phyloP scores from a whole-genome alignment of 2,888 invertebrate genomes.

The Seira ritae region DNA sequence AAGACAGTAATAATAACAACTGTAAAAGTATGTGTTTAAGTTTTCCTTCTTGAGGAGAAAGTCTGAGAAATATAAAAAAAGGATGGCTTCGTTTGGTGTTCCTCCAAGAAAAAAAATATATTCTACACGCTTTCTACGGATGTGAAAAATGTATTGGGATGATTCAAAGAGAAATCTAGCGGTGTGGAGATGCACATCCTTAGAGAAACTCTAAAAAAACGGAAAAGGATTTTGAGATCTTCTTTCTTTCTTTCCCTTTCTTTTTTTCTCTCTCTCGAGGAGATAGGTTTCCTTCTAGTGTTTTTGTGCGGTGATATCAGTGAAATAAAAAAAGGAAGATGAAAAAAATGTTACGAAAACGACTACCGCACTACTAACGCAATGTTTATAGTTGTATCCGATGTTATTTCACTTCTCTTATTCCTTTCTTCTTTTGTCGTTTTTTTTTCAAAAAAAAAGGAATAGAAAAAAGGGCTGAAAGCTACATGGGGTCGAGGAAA shows the following conservation, averaged over 20 bases:
- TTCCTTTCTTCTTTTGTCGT: background rate
- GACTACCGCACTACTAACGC: conserved; percentile 41
- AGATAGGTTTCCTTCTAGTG: conserved; percentile 17
- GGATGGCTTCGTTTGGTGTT: background rate
- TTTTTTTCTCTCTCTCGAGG: conserved; percentile 20
- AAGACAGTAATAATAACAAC: conserved; percentile 28
- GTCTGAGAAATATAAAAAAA: background rate
- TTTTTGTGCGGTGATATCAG: background rate
- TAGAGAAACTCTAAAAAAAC: conserved; percentile 29
- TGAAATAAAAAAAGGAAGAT: conserved; percentile 28
- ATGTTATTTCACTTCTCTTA: conserved; percentile 33
- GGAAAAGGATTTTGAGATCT: conserved; percentile 59
- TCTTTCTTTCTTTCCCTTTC: conserved; percentile 42
- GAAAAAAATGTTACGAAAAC: conserved; percentile 42
- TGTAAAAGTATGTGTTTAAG: conserved; percentile 17
- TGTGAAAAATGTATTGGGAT: no score
- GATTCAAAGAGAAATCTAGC: no score
- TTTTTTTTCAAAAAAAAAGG: background rate
- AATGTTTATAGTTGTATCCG: conserved; percentile 29
- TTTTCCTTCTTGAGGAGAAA: conserved; percentile 8
- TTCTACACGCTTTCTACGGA: background rate
- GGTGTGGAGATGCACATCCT: no score
- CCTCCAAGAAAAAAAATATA: background rate
- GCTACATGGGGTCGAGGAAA: conserved; percentile 46
- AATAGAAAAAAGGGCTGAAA: conserved; percentile 44